Base-by-base conservation (phyloP, 2,797 vertebrate species). In the Cercopithecus neglectus region DNA sequence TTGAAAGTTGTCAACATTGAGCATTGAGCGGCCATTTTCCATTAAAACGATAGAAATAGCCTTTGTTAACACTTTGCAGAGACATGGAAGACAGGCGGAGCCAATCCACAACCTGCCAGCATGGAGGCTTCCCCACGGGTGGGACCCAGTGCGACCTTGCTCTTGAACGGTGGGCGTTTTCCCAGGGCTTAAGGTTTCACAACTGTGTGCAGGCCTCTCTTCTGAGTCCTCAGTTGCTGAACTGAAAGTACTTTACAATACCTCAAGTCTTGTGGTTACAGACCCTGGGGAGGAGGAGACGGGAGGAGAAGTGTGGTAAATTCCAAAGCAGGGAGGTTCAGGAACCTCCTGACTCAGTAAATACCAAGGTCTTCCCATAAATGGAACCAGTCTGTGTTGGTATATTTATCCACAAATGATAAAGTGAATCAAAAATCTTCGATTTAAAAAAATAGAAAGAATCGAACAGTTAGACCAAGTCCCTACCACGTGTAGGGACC, bases 271-370 rank as follows among this genome's bases (percentile, higher is more conserved):
- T 95, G 81, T 84, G 95, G 93, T 94, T 94, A 74, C 30, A 70
- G 95, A 74, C 86, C 83, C 93, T 59, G n/a, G 93, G 85, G 83
- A 94, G 13, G 39, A 39, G 4, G 22, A 84, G 9, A 21, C 53
- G 33, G 61, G 39, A 93, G 53, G 91, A 88, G 76, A 80, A 93
- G 28, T 74, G 70, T 90, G 89, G 93, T 95, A 79, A 93, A 88
- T 96, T 96, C 96, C 94, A 64, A 78, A 92, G 81, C 64, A 87
- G 93, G 95, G 96, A 96, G 61, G 81, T 57, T 95, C 59, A 72
- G 59, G 76, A 95, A 95, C 64, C 36, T 94, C 53, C 74, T 74
- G 87, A 39, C 78, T 95, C 78, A 89, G 97, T 86, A 96, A 95
- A 94, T 96, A 59, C 64, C 80, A 85, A 44, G 5, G 24, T 88